Evolutionary conservation across 2,113 vertebrate genomes (phyloP), one percentile per base, ranked within the genome.

Genomic region (Neogale vison): DNA sequence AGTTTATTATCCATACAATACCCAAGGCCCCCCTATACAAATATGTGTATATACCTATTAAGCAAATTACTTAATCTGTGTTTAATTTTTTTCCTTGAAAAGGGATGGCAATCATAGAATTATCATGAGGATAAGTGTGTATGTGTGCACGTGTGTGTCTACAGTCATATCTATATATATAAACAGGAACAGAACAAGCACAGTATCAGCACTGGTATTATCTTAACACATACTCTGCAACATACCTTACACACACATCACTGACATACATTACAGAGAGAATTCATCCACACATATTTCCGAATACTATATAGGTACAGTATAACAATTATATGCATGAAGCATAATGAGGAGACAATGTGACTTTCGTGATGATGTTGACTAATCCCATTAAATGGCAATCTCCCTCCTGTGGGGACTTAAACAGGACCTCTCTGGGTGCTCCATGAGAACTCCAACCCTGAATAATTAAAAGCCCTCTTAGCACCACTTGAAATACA

Each of bases 391-490:
- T 91, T 95, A 87, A 92, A 81, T 97, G 72, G 72, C 59, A 88
- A 83, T 97, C 92, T 83, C 87, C 59, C 85, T 97, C 90, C 88
- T 79, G 39, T 59, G 36, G 76, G 45, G 96, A 92, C 65, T 94
- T 85, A 96, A 97, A 7, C 21, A 84, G 77, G 47, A 61, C 57
- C 89, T 90, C 72, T 81, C 77, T 88, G 39, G 71, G 45, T 89
- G 47, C 26, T 90, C 63, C 50, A 59, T 52, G 21, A 36, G 79
- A 86, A 61, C 85, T 74, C n/a, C 77, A 90, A 79, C 55, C 82
- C 59, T 80, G 55, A 91, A 97, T 95, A 96, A 98, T 86, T 97
- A 90, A 97, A 95, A 85, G 86, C 18, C 36, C 21, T 95, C 34
- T 57, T 93, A 96, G 69, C 17, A 82, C 67, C 63, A 84, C 82